These are phyloP conservation scores for Plagodis dolabraria DNA, from an alignment of 2,888 invertebrate genomes.

Conservation along the genomic window DNA sequence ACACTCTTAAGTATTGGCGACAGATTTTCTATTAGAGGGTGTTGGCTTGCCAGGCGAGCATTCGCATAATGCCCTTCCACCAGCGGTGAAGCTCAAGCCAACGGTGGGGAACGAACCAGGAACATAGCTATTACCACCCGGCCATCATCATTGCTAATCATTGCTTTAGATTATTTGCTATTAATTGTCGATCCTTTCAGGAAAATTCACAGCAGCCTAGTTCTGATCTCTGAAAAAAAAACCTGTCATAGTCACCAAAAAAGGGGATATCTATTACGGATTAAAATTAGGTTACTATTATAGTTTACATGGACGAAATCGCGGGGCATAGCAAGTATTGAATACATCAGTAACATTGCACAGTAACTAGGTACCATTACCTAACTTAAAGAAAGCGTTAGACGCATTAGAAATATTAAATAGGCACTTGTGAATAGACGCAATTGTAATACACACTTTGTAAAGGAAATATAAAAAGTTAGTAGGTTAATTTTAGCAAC, in stretches of 20 bases:
- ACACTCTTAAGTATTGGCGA: too few species aligned
- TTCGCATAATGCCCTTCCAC: too few species aligned
- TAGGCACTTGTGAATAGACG: constrained; percentile 38
- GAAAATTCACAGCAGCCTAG: not conserved
- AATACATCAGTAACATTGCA: constrained; percentile 2
- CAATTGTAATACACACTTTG: constrained; percentile 16
- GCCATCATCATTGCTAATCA: too few species aligned
- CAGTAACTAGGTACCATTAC: constrained; percentile 32
- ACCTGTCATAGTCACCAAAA: too few species aligned
- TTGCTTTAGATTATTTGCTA: not conserved
- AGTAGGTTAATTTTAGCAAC: constrained; percentile 16
- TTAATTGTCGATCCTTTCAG: not conserved
- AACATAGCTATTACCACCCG: not conserved
- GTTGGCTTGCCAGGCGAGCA: too few species aligned
- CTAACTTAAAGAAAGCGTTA: constrained; percentile 46
- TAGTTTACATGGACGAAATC: not conserved
- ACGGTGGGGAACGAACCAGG: too few species aligned
- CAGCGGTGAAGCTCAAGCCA: too few species aligned
- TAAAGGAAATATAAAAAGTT: constrained; percentile 19
- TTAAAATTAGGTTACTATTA: not conserved
- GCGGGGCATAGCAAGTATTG: too few species aligned
- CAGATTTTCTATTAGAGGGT: too few species aligned
- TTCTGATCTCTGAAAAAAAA: not conserved
- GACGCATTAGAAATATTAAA: constrained; percentile 42
- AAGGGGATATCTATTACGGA: too few species aligned